These are phyloP conservation scores for Gorsachius magnificus DNA, from an alignment of 2,797 vertebrate species.

Conservation along the genomic window DNA sequence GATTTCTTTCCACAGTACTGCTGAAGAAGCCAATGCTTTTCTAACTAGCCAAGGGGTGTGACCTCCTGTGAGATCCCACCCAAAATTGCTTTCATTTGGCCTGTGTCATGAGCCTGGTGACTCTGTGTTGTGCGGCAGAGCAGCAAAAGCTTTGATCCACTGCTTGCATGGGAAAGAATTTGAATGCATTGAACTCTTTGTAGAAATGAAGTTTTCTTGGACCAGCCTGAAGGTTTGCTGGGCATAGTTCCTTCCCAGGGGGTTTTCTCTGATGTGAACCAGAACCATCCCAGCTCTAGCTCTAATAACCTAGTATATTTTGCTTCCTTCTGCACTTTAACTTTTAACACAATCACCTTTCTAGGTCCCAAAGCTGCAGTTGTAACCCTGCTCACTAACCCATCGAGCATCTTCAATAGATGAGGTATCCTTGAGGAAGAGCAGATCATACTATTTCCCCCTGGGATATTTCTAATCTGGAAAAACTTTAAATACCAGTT, in stretches of 20 bases:
- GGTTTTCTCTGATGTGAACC: slow-evolving; percentile 56
- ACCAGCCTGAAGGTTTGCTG: slow-evolving; percentile 37
- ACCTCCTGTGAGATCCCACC: neutral
- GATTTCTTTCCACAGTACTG: neutral
- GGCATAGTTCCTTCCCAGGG: slow-evolving; percentile 31
- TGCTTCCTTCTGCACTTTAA: slow-evolving; percentile 3
- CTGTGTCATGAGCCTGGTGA: neutral
- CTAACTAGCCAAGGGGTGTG: neutral
- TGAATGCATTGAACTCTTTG: slow-evolving; percentile 35
- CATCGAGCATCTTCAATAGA: neutral
- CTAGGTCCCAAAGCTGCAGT: neutral
- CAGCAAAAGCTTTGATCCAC: slow-evolving; percentile 41
- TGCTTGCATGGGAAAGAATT: slow-evolving; percentile 58
- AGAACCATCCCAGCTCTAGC: slow-evolving; percentile 29
- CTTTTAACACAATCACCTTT: slow-evolving; percentile 36
- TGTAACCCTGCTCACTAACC: neutral
- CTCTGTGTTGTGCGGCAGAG: neutral
- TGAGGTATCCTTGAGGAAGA: neutral
- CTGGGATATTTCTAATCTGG: neutral
- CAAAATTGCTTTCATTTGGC: slow-evolving; percentile 25
- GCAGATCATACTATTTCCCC: neutral
- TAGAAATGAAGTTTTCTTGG: slow-evolving; percentile 54
- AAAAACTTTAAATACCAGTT: neutral
- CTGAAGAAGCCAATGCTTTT: neutral
- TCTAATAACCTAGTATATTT: slow-evolving; percentile 18